Evolutionary conservation across 2,888 invertebrate genomes (phyloP).

Genomic region (Calliphora vomitoria): DNA sequence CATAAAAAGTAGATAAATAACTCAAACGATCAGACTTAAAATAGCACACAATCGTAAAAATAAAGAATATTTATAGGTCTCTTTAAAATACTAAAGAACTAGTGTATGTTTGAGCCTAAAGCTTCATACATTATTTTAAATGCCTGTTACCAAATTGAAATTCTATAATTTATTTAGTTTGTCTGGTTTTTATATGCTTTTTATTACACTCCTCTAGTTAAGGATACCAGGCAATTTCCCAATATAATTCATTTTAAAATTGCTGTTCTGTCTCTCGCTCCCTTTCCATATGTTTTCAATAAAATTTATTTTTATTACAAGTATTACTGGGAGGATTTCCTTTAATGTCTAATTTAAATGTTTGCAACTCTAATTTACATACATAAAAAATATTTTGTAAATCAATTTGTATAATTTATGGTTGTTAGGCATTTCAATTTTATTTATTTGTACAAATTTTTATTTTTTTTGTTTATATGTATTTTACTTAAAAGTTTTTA

Average conservation of each 20-base stretch:
- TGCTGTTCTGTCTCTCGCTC: not conserved
- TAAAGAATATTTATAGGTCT: no score
- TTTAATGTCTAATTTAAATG: constrained; percentile 44
- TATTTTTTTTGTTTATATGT: not conserved
- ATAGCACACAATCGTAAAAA: no score
- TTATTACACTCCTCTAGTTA: not conserved
- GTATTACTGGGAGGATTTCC: not conserved
- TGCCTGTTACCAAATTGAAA: not conserved
- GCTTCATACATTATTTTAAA: no score
- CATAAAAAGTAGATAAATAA: no score
- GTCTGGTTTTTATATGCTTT: not conserved
- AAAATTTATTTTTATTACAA: constrained; percentile 20
- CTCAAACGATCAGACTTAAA: no score
- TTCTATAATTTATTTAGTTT: not conserved
- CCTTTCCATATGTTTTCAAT: constrained; percentile 7
- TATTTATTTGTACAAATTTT: not conserved
- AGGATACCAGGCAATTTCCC: not conserved
- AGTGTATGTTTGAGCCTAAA: no score
- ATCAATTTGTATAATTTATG: constrained; percentile 58
- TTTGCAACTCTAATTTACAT: constrained; percentile 29
- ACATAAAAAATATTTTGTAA: constrained; percentile 50
- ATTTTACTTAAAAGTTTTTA: not conserved
- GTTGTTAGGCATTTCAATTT: constrained; percentile 46
- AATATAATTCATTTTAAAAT: not conserved
- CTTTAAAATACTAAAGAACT: no score